Percentiles rank a stretch among this genome's conserved stretches.
Evolutionary conservation across 2,113 vertebrate species (phyloP).

Genomic region (Platichthys flesus): DNA sequence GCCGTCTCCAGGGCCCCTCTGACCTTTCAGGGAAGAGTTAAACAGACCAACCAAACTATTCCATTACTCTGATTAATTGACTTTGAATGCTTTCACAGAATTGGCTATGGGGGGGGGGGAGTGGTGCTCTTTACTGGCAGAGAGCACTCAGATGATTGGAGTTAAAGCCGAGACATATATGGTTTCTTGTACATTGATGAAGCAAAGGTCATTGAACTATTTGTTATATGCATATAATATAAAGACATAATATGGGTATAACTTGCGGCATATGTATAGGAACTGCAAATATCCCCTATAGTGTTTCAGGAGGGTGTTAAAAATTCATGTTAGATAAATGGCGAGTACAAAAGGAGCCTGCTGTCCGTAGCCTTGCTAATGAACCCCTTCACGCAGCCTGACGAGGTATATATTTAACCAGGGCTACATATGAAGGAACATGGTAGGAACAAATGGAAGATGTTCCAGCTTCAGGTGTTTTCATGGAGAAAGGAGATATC

Average conservation of each 20-base stretch:
- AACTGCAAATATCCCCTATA: not conserved
- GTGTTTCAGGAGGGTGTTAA: not conserved
- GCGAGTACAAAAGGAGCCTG: not conserved
- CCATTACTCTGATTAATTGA: conserved; percentile 70
- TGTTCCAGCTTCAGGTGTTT: no score
- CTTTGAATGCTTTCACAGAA: conserved; percentile 66
- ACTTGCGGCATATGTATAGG: no score
- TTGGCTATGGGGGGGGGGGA: conserved; percentile 33
- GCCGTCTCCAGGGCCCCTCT: conserved; percentile 11
- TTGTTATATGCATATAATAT: no score
- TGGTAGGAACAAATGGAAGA: no score
- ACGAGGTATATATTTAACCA: not conserved
- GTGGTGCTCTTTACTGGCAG: conserved; percentile 35
- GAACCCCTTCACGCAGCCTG: not conserved
- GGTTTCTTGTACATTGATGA: not conserved
- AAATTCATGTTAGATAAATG: not conserved
- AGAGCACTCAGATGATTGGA: conserved; percentile 33
- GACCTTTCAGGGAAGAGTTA: conserved; percentile 58
- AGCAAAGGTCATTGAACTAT: not conserved
- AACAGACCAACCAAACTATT: conserved; percentile 61
- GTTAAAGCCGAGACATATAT: not conserved
- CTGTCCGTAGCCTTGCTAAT: not conserved
- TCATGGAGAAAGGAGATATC: not conserved
- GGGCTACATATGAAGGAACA: not conserved
- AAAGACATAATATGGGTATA: no score